Percentiles rank a stretch among this genome's conserved stretches.
Conservation (phyloP, 1,140 invertebrate species). For the Drosophila kanapiae region DNA sequence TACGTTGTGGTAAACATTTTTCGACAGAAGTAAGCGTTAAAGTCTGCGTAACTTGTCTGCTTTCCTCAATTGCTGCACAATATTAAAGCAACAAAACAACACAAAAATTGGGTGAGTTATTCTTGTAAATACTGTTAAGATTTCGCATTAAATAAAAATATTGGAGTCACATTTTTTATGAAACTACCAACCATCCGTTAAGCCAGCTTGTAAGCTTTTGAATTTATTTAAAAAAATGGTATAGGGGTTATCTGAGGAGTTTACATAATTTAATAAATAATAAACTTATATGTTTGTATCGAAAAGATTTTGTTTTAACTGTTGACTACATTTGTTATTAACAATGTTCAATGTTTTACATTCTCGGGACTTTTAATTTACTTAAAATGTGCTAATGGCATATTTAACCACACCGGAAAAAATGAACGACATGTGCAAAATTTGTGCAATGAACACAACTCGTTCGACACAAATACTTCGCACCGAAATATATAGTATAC, state of each 20-base stretch:
- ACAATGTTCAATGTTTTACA: slow-evolving; percentile 7
- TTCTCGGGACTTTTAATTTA: slow-evolving; percentile 27
- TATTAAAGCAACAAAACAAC: slow-evolving; percentile 18
- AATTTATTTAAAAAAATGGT: background rate
- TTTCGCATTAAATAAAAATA: background rate
- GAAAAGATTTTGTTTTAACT: background rate
- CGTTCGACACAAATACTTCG: slow-evolving; percentile 39
- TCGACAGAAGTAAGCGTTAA: slow-evolving; percentile 3
- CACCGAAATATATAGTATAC: slow-evolving; percentile 1
- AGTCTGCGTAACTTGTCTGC: background rate
- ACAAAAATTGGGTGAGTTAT: slow-evolving; percentile 37
- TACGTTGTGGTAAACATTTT: background rate
- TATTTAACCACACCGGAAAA: slow-evolving; percentile 54
- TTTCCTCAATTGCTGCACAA: slow-evolving; percentile 10
- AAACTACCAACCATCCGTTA: too few species aligned
- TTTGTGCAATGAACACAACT: slow-evolving; percentile 55
- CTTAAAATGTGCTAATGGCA: slow-evolving; percentile 58
- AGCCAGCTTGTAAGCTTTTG: too few species aligned
- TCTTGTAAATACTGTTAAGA: background rate
- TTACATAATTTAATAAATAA: background rate
- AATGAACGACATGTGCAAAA: slow-evolving; percentile 68
- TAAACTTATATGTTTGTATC: background rate
- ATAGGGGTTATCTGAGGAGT: too few species aligned
- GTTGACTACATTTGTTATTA: background rate
- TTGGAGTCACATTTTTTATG: too few species aligned